Conservation (phyloP, 2,888 invertebrate species). For the Oxyteleia sp. region DNA sequence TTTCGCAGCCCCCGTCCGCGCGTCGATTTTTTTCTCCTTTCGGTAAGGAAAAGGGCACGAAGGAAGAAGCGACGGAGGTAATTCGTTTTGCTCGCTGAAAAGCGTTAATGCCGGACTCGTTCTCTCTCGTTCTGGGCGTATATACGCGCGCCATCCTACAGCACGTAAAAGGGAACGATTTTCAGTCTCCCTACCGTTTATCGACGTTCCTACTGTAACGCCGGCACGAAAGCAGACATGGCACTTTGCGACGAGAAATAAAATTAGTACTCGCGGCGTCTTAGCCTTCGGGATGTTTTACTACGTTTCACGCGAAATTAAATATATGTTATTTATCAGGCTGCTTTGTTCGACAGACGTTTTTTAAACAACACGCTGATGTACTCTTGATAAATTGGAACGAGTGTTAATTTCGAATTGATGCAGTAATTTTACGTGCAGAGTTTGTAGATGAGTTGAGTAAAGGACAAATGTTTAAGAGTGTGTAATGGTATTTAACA, state of each 20-base stretch:
- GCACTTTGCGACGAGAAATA: conserved; percentile 78
- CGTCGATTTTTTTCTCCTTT: conserved; percentile 58
- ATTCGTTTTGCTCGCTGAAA: conserved; percentile 74
- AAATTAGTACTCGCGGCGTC: conserved; percentile 82
- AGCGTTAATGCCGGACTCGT: conserved; percentile 69
- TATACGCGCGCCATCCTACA: conserved; percentile 22
- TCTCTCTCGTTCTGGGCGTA: conserved; percentile 36
- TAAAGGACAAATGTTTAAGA: no score
- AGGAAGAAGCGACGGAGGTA: conserved; percentile 69
- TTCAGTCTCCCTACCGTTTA: conserved; percentile 63
- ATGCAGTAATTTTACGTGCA: no score
- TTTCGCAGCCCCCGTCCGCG: conserved; percentile 27
- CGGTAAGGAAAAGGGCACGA: conserved; percentile 57
- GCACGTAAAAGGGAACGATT: conserved; percentile 60
- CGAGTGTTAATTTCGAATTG: no score
- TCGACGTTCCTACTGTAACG: conserved; percentile 51
- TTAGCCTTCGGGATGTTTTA: conserved; percentile 55
- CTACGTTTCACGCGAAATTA: conserved; percentile 20
- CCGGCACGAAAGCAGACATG: conserved; percentile 52
- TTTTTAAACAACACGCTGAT: not conserved
- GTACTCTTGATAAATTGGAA: no score
- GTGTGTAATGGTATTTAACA: no score
- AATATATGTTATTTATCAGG: conserved; percentile 18
- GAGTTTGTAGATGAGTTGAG: no score
- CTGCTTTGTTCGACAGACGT: not conserved